Conservation (phyloP, 2,888 invertebrate genomes). For the Andrena bicolor region DNA sequence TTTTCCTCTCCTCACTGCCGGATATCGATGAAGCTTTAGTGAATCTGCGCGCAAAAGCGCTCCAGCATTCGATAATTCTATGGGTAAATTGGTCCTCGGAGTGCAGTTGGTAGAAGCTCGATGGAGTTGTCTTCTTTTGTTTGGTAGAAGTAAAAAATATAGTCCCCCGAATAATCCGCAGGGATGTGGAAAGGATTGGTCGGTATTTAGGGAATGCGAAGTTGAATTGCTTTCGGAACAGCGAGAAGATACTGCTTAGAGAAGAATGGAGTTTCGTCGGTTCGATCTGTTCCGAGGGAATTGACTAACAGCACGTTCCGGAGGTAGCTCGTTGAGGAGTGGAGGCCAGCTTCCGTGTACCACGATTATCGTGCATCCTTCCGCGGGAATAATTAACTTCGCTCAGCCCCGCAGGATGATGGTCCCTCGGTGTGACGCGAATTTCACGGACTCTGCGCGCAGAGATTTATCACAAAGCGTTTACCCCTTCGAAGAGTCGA, state of each 20-base stretch:
- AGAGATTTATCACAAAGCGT: conserved; percentile 65
- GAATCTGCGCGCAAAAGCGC: not conserved
- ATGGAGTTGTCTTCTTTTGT: not conserved
- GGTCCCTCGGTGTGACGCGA: conserved; percentile 59
- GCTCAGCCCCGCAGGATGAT: conserved; percentile 41
- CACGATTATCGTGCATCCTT: conserved; percentile 56
- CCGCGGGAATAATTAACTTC: conserved; percentile 65
- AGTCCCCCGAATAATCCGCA: not conserved
- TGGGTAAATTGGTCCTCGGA: conserved; percentile 27
- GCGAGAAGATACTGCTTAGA: not conserved
- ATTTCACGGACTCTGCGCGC: conserved; percentile 55
- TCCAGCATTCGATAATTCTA: conserved; percentile 19
- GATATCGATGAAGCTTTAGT: conserved; percentile 14
- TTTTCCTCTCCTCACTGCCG: conserved; percentile 7
- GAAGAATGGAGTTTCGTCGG: not conserved
- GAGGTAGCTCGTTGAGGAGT: conserved; percentile 27
- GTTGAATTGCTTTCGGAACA: not conserved
- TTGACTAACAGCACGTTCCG: conserved; percentile 46
- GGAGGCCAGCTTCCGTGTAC: conserved; percentile 37
- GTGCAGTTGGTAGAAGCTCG: conserved; percentile 3
- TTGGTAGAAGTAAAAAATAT: not conserved
- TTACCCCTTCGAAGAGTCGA: conserved; percentile 41
- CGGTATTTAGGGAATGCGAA: not conserved
- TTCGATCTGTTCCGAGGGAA: not conserved
- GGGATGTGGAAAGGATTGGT: conserved; percentile 7